Percentiles rank a stretch among this genome's conserved stretches.
phyloP scores from a whole-genome alignment of 2,113 vertebrate genomes.

The Oreochromis spilurus region DNA sequence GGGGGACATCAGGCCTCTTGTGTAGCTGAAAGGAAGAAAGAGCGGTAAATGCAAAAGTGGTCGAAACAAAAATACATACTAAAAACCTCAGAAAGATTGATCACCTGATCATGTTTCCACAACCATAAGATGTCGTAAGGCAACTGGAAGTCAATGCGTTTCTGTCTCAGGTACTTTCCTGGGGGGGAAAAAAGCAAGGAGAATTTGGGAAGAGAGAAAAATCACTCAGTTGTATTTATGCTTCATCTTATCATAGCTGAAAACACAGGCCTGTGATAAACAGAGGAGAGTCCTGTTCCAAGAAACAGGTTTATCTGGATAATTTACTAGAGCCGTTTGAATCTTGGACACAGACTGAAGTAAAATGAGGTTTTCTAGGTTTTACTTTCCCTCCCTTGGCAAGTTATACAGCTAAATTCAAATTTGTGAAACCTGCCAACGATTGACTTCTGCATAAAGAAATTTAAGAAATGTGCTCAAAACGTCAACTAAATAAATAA shows the following conservation, averaged over 20 bases:
- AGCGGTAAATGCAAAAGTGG: not conserved
- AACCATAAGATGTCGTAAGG: slow-evolving; percentile 99
- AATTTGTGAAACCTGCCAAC: not conserved
- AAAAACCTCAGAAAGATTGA: slow-evolving; percentile 1
- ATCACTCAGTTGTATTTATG: not conserved
- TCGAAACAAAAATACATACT: not conserved
- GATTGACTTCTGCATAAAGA: not conserved
- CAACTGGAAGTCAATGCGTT: slow-evolving; percentile 97
- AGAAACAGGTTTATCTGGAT: not conserved
- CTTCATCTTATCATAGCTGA: not conserved
- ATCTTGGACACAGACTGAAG: not conserved
- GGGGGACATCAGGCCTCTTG: slow-evolving; percentile 97
- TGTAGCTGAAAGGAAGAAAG: slow-evolving; percentile 77
- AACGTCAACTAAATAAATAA: not conserved
- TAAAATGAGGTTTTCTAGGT: not conserved
- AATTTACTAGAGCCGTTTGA: not conserved
- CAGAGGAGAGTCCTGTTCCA: not conserved
- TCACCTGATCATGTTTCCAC: slow-evolving; percentile 99
- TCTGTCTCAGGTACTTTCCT: slow-evolving; percentile 98
- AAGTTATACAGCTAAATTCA: not conserved
- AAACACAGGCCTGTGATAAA: not conserved
- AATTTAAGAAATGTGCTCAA: not conserved
- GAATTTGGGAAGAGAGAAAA: not conserved
- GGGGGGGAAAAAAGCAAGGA: slow-evolving; percentile 18
- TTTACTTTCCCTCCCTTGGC: not conserved